Evolutionary conservation across 2,797 vertebrate species (phyloP).

Genomic region (Siniperca scherzeri): DNA sequence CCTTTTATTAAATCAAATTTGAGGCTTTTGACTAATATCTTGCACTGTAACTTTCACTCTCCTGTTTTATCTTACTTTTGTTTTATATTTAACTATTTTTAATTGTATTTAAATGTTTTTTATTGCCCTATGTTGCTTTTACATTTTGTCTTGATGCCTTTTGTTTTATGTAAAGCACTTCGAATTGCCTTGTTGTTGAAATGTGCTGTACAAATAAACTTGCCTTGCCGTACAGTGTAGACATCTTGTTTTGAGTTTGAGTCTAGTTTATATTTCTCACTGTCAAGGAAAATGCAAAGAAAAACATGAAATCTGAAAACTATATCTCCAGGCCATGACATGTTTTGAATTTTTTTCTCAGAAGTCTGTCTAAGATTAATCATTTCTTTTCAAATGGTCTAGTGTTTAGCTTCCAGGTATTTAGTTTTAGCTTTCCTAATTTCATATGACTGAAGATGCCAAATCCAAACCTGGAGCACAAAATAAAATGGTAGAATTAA

Average conservation of each 20-base stretch:
- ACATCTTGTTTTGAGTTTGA: slow-evolving; percentile 2
- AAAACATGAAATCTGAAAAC: background rate
- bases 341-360: background rate
- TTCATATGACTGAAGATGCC: background rate
- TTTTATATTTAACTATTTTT: too few relatives aligned
- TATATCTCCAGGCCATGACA: background rate
- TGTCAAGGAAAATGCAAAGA: background rate
- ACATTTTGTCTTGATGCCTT: too few relatives aligned
- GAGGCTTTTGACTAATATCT: too few relatives aligned
- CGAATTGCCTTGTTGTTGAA: too few relatives aligned
- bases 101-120: too few relatives aligned
- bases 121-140: too few relatives aligned
- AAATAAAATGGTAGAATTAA: background rate
- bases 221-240: background rate
- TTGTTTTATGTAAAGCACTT: too few relatives aligned
- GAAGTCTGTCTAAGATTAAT: background rate
- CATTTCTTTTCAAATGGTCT: background rate
- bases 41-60: too few relatives aligned
- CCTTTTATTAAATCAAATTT: too few relatives aligned
- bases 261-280: background rate
- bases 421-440: slow-evolving; percentile 4
- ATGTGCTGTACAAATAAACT: too few relatives aligned
- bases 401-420: background rate
- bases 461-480: slow-evolving; percentile 1
- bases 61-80: too few relatives aligned